Base-by-base conservation (phyloP, 2,113 vertebrate genomes). In the Alethe castanea region DNA sequence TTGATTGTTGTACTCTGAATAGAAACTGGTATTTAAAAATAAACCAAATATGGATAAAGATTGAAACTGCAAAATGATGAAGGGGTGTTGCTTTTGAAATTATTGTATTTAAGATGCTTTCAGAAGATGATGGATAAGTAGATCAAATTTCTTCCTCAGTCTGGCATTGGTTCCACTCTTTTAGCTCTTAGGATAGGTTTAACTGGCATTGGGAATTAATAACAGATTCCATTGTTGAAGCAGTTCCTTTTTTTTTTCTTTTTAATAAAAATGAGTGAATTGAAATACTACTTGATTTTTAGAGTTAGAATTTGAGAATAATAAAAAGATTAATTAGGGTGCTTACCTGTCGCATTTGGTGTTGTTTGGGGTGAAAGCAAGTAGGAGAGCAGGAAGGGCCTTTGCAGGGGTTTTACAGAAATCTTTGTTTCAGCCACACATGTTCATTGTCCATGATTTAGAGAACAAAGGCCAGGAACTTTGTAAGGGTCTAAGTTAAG, bases 141-240 rank as follows among this genome's bases (percentile, higher is more conserved):
- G 11, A 54, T 74, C 14, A 7, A 31, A 66, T 79, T 74, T 78
- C 2, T 9, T 53, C 0, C 22, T 44, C 16, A 48, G 11, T 65
- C 24, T 53, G 52, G 61, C 19, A 19, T 12, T 1, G 13, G 12
- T 64, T 81, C 9, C 0, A 0, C 3, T 48, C 4, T 57, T 59
- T 60, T 19, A 57, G 11, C 11, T 76, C 14, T 44, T 53, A 35
- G 13, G 19, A 28, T 33, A 48, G 1, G 1, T 44, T 67, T 66
- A 48, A 33, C 8, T 61, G 23, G 3, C 33, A 44, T 31, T 72
- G 17, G 22, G 12, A 36, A 81, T 28, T 74, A 50, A 24, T 26
- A 0, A 33, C 13, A 2, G 71, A 20, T 31, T 77, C 28, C 2
- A 15, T 45, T 81, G 12, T 8, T 48, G 28, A 67, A 81, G 14